Conservation (phyloP, 2,113 vertebrate genomes). For the Ancistrus triradiatus region DNA sequence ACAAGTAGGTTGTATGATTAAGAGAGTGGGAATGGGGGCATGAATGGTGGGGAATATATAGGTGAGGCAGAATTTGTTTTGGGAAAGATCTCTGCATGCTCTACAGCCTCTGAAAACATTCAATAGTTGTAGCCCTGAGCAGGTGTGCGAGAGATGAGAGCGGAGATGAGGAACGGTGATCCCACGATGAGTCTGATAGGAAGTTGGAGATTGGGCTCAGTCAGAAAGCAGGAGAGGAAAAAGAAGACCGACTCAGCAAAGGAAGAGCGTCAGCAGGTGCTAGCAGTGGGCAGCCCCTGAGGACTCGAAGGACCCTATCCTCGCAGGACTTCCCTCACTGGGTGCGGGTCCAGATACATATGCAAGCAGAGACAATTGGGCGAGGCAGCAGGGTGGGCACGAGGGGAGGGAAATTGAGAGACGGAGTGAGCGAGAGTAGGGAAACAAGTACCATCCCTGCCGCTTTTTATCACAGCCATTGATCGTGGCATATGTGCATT, state of each 20-base stretch:
- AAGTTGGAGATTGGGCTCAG: conserved; percentile 34
- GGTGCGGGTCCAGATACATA: conserved; percentile 80
- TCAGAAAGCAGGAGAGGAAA: conserved; percentile 28
- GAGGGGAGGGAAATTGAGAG: conserved; percentile 41
- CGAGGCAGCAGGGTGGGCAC: conserved; percentile 34
- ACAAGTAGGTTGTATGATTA: conserved; percentile 22
- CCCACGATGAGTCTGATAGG: conserved; percentile 57
- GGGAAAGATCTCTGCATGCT: conserved; percentile 12
- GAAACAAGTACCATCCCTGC: conserved; percentile 72
- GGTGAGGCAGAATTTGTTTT: conserved; percentile 23
- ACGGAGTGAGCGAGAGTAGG: conserved; percentile 52
- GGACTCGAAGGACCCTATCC: conserved; percentile 51
- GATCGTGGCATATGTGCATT: conserved; percentile 99
- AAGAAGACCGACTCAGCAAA: conserved; percentile 18
- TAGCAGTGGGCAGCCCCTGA: conserved; percentile 43
- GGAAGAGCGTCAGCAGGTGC: conserved; percentile 50
- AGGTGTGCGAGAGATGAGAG: conserved; percentile 43
- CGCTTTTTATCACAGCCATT: conserved; percentile 99
- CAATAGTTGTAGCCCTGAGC: conserved; percentile 22
- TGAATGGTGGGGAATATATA: conserved; percentile 9
- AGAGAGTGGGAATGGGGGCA: conserved; percentile 22
- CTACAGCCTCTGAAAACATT: conserved; percentile 29
- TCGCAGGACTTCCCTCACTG: conserved; percentile 48
- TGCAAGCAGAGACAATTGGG: conserved; percentile 49
- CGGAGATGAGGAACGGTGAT: conserved; percentile 59